Evolutionary conservation across 2,797 vertebrate genomes (phyloP).

Genomic region (Xenopus petersii): DNA sequence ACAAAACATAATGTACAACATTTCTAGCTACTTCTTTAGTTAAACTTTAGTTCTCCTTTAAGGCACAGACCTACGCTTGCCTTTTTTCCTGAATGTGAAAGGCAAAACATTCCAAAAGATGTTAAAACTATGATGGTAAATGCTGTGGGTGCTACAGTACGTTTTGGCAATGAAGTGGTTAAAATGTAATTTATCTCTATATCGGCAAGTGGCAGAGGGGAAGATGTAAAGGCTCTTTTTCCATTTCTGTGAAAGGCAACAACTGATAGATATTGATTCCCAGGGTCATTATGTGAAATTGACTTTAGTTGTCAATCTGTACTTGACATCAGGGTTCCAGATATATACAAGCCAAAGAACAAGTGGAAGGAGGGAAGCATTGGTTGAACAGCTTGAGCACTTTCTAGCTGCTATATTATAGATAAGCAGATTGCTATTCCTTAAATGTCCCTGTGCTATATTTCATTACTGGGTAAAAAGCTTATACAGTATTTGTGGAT

Average conservation of each 20-base stretch:
- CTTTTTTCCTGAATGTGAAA: too few relatives aligned
- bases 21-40: too few relatives aligned
- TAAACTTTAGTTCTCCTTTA: too few relatives aligned
- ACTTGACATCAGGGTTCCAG: conserved; percentile 6
- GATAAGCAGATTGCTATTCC: neutral
- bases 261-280: conserved; percentile 37
- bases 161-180: neutral
- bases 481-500: too few relatives aligned
- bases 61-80: too few relatives aligned
- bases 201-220: neutral
- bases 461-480: too few relatives aligned
- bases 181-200: neutral
- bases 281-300: conserved; percentile 33
- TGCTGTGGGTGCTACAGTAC: too few relatives aligned
- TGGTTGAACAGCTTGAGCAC: neutral
- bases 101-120: too few relatives aligned
- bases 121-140: too few relatives aligned
- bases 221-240: neutral
- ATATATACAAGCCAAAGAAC: neutral
- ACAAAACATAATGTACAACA: too few relatives aligned
- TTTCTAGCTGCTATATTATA: conserved; percentile 2
- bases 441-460: too few relatives aligned
- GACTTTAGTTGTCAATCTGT: conserved; percentile 38
- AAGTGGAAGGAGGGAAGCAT: neutral
- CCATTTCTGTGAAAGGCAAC: conserved; percentile 14